phyloP scores from a whole-genome alignment of 2,888 invertebrate species.

The Ophion ellenae region DNA sequence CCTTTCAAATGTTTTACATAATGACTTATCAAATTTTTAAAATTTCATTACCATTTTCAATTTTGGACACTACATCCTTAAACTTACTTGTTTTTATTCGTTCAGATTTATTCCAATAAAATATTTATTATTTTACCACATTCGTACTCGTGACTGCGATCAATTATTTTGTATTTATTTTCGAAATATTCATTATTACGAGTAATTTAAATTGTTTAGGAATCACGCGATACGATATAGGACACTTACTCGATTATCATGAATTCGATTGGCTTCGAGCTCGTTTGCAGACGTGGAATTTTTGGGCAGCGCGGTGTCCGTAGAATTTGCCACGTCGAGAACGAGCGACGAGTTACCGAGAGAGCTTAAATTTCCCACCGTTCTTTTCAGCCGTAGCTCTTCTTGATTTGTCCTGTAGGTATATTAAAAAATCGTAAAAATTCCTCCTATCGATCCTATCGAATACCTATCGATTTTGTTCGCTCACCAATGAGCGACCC shows the following conservation, averaged over 20 bases:
- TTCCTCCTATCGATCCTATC: too few relatives aligned
- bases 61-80: too few relatives aligned
- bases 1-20: too few relatives aligned
- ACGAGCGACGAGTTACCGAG: neutral
- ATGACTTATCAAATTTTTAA: too few relatives aligned
- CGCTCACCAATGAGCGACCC: constrained; percentile 90
- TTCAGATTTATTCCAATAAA: neutral
- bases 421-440: constrained; percentile 2
- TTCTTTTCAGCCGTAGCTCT: constrained; percentile 74
- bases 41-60: too few relatives aligned
- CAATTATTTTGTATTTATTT: too few relatives aligned
- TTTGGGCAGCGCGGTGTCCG: neutral
- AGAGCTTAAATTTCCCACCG: neutral
- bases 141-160: neutral
- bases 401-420: constrained; percentile 68
- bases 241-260: constrained; percentile 15
- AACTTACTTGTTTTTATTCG: neutral
- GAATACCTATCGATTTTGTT: constrained; percentile 46
- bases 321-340: neutral
- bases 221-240: neutral
- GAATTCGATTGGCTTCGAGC: neutral
- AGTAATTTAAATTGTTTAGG: too few relatives aligned
- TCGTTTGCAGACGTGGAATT: constrained; percentile 18
- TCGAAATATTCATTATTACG: too few relatives aligned
- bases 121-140: neutral